Percentiles rank a stretch among this genome's conserved stretches.
These are phyloP conservation scores for Erythrocercus mccallii DNA, from an alignment of 2,113 vertebrate species.

Conservation along the genomic window DNA sequence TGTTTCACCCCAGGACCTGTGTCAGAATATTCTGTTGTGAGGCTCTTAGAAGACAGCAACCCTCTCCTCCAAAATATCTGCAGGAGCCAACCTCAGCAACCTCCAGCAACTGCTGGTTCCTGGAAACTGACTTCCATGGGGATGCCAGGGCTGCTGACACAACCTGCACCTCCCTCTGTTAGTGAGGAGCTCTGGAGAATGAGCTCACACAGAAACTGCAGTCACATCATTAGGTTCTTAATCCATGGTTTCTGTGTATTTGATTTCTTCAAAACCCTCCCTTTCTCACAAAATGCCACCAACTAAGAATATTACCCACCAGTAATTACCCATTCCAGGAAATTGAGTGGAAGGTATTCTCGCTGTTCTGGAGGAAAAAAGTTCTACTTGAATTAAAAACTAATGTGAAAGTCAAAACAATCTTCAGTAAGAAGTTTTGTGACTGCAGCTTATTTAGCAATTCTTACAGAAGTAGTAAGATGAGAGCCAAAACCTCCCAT, in stretches of 20 bases:
- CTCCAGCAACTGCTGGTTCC: background rate
- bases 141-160: background rate
- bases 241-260: background rate
- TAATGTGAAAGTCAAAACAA: conserved; percentile 34
- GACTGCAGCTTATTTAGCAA: conserved; percentile 11
- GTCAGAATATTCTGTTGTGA: background rate
- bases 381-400: background rate
- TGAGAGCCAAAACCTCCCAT: background rate
- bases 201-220: background rate
- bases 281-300: background rate
- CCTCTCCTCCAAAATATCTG: too few relatives aligned
- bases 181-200: background rate
- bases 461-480: background rate
- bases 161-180: background rate
- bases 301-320: background rate
- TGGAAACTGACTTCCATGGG: background rate
- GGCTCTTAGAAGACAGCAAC: rapidly evolving
- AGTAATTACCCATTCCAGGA: background rate
- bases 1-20: background rate
- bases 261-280: background rate
- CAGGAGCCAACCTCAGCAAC: rapidly evolving
- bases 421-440: background rate
- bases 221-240: rapidly evolving
- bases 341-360: background rate
- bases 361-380: background rate